A percentile compares a stretch with the other conserved stretches of the same genome.
These are phyloP conservation scores for Scaptomyza montana DNA, from an alignment of 1,140 invertebrate species.

Conservation along the genomic window DNA sequence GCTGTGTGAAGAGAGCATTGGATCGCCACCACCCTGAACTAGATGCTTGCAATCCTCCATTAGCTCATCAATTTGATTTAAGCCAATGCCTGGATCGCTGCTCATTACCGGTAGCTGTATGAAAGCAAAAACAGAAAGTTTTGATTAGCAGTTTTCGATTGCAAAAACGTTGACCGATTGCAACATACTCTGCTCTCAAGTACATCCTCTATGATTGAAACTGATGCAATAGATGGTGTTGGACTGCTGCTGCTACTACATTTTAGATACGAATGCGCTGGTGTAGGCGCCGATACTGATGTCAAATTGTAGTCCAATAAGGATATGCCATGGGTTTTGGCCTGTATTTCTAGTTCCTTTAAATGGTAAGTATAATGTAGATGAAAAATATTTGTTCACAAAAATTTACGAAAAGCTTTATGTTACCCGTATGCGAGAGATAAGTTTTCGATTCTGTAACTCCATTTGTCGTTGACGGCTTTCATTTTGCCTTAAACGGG, in stretches of 20 bases:
- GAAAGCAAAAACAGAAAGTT: neutral
- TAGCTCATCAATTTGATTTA: conserved; percentile 90
- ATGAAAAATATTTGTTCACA: too few species aligned
- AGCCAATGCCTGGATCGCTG: conserved; percentile 85
- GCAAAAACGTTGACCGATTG: too few species aligned
- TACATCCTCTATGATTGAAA: conserved; percentile 52
- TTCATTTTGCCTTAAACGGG: conserved; percentile 91
- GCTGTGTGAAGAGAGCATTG: conserved; percentile 84
- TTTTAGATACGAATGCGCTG: conserved; percentile 65
- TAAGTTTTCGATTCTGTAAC: conserved; percentile 91
- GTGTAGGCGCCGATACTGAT: conserved; percentile 75
- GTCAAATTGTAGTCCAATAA: conserved; percentile 85
- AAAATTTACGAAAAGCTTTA: too few species aligned
- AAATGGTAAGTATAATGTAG: too few species aligned
- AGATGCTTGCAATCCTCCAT: conserved; percentile 91
- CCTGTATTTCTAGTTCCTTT: conserved; percentile 89
- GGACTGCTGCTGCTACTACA: conserved; percentile 35
- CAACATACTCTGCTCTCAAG: conserved; percentile 25
- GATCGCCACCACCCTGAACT: conserved; percentile 87
- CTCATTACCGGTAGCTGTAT: conserved; percentile 73
- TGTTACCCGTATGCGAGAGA: conserved; percentile 91
- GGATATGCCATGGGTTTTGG: conserved; percentile 88
- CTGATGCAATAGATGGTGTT: conserved; percentile 16
- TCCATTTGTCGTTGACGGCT: conserved; percentile 92
- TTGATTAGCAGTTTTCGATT: neutral